These are phyloP conservation scores for Laupala kohalensis DNA, from an alignment of 1,140 invertebrate species.

Conservation along the genomic window DNA sequence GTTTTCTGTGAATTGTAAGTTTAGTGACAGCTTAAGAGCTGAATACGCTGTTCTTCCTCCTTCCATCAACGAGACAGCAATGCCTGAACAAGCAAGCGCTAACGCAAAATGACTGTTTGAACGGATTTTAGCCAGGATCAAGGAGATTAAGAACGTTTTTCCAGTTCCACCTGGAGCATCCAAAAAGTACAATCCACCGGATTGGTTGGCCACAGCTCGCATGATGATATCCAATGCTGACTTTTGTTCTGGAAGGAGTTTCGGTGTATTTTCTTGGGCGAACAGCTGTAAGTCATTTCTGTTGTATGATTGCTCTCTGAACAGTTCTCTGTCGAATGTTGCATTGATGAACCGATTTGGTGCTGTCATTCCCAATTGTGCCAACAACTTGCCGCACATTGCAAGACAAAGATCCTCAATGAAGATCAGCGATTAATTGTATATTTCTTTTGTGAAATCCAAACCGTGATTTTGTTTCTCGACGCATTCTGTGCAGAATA, in stretches of 20 bases:
- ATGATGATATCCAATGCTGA: slow-evolving; percentile 21
- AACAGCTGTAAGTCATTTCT: slow-evolving; percentile 5
- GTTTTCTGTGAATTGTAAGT: no score
- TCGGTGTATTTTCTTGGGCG: slow-evolving; percentile 24
- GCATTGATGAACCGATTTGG: neutral
- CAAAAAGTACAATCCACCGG: slow-evolving; percentile 17
- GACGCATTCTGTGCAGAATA: no score
- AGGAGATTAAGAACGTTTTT: slow-evolving; percentile 17
- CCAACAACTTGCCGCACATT: slow-evolving; percentile 23
- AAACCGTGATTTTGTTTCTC: no score
- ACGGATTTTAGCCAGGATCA: no score
- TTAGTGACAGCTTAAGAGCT: no score
- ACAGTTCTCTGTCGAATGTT: neutral
- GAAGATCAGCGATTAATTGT: slow-evolving; percentile 26
- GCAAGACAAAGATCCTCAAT: slow-evolving; percentile 25
- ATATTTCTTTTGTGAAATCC: slow-evolving; percentile 16
- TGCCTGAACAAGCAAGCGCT: no score
- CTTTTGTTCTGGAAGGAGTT: slow-evolving; percentile 26
- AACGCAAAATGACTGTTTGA: no score
- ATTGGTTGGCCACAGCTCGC: slow-evolving; percentile 6
- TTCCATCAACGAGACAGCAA: no score
- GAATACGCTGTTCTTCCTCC: no score
- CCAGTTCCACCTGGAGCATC: slow-evolving; percentile 18
- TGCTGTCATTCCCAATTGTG: slow-evolving; percentile 25
- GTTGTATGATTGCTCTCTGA: neutral